These are phyloP conservation scores for Mercenaria mercenaria DNA, from an alignment of 1,140 invertebrate species.

Conservation along the genomic window DNA sequence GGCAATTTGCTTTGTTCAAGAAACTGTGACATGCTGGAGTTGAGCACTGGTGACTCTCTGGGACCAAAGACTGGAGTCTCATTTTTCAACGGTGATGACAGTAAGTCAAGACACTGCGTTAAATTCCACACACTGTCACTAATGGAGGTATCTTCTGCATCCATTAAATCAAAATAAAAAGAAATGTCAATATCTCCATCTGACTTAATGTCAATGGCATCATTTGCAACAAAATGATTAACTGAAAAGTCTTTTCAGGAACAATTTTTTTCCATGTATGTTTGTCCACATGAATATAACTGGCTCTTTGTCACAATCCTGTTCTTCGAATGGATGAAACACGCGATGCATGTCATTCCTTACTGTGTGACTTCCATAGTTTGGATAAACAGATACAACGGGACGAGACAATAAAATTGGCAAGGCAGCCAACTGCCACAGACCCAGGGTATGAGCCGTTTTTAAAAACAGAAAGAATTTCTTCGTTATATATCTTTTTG, in stretches of 20 bases:
- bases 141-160: background rate
- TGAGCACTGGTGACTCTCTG: too few relatives aligned
- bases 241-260: background rate
- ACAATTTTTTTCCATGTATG: background rate
- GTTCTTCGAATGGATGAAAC: conserved; percentile 16
- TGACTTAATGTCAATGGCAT: background rate
- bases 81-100: too few relatives aligned
- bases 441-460: conserved; percentile 2
- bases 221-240: conserved; percentile 9
- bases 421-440: conserved; percentile 17
- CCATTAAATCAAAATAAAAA: background rate
- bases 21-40: too few relatives aligned
- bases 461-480: background rate
- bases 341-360: conserved; percentile 6
- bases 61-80: too few relatives aligned
- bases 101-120: background rate
- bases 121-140: conserved; percentile 6
- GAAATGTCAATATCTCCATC: background rate
- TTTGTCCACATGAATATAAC: conserved; percentile 24
- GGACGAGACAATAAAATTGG: background rate
- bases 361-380: conserved; percentile 13
- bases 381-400: conserved; percentile 23
- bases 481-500: background rate
- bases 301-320: background rate
- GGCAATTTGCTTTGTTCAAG: too few relatives aligned